phyloP scores from a whole-genome alignment of 2,113 vertebrate genomes.

The Aix galericulata region DNA sequence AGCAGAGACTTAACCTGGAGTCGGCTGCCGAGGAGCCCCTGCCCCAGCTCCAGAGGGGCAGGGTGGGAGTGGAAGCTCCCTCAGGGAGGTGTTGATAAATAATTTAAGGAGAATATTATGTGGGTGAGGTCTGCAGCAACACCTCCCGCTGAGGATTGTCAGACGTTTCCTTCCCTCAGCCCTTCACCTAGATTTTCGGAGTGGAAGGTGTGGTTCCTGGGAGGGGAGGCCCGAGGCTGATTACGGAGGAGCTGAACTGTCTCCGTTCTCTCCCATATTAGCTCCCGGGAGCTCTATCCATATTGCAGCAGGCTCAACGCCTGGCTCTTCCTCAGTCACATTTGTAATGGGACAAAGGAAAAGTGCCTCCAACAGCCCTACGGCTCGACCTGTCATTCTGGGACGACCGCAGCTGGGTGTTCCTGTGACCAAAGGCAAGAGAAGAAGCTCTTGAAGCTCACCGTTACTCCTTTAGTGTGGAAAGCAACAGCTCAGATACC shows the following conservation, averaged over 20 bases:
- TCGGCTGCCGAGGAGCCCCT: neutral
- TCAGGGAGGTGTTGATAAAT: neutral
- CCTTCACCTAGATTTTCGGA: neutral
- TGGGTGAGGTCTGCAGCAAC: neutral
- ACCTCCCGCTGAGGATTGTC: neutral
- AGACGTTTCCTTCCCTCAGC: neutral
- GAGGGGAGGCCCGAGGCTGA: neutral
- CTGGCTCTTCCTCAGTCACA: neutral
- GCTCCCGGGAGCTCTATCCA: neutral
- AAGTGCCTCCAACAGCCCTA: neutral
- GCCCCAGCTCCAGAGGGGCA: rapidly evolving
- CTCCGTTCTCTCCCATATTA: neutral
- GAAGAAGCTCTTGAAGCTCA: neutral
- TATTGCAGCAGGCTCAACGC: neutral
- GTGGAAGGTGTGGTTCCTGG: neutral
- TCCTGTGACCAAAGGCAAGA: neutral
- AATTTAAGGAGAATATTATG: neutral
- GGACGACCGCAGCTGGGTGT: neutral
- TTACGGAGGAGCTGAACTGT: neutral
- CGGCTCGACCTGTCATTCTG: neutral
- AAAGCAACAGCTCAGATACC: neutral
- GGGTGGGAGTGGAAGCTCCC: neutral
- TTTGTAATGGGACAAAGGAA: neutral
- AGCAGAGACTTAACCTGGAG: neutral
- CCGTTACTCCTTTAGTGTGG: neutral